These are phyloP conservation scores for Camelus bactrianus DNA, from an alignment of 2,113 vertebrate species.

Conservation along the genomic window DNA sequence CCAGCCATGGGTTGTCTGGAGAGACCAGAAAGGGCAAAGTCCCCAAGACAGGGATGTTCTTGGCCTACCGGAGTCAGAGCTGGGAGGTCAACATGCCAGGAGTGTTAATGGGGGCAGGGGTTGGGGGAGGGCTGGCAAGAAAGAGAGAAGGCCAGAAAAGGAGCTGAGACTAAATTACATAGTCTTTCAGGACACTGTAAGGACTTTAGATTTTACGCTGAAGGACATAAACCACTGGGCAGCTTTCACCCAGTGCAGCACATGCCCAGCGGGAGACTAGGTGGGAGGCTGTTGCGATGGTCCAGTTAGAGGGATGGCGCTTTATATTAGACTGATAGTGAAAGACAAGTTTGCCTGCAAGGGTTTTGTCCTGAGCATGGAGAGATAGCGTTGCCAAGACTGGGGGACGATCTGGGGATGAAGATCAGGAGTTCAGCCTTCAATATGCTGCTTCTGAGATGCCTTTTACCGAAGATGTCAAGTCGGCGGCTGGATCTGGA, in stretches of 20 bases:
- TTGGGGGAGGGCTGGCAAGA: neutral
- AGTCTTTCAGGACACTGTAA: neutral
- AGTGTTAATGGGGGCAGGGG: neutral
- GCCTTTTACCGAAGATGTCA: neutral
- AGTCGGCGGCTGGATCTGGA: neutral
- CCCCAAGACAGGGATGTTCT: neutral
- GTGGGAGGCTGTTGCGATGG: neutral
- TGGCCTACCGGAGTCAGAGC: neutral
- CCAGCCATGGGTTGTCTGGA: neutral
- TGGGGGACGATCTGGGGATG: neutral
- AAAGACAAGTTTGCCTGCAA: neutral
- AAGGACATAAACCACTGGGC: neutral
- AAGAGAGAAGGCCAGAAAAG: neutral
- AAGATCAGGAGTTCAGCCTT: neutral
- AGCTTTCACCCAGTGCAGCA: neutral
- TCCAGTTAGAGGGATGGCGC: neutral
- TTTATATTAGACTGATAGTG: neutral
- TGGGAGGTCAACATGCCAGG: neutral
- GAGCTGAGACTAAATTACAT: neutral
- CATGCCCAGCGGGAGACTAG: neutral
- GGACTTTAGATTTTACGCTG: neutral
- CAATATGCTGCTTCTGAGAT: neutral
- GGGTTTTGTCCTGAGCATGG: neutral
- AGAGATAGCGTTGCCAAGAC: neutral
- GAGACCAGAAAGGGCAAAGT: neutral